Evolutionary conservation across 2,888 invertebrate species (phyloP).

Genomic region (Ceratothoa steindachneri): DNA sequence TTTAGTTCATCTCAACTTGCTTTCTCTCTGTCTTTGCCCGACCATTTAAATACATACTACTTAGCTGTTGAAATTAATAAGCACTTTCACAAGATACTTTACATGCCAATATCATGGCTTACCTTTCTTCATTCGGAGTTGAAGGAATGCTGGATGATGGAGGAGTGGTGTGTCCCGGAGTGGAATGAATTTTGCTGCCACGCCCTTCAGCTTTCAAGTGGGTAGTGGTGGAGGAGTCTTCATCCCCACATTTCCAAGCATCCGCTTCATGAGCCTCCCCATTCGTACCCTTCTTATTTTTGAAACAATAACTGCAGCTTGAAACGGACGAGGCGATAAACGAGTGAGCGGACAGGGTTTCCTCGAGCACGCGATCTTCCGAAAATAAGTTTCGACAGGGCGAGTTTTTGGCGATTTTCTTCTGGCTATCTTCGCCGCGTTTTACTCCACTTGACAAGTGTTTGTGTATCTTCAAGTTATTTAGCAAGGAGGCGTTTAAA

Average conservation of each 20-base stretch:
- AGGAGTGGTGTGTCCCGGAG: slow-evolving; percentile 37
- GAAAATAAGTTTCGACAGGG: background rate
- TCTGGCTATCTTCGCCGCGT: background rate
- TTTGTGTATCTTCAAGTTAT: background rate
- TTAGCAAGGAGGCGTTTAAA: background rate
- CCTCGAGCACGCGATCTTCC: background rate
- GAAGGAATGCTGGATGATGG: slow-evolving; percentile 41
- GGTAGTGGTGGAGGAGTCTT: slow-evolving; percentile 6
- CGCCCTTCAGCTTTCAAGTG: slow-evolving; percentile 18
- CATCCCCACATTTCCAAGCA: slow-evolving; percentile 28
- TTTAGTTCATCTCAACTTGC: too few relatives aligned
- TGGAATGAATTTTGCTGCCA: slow-evolving; percentile 30
- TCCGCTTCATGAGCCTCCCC: slow-evolving; percentile 25
- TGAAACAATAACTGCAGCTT: slow-evolving; percentile 32
- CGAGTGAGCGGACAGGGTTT: background rate
- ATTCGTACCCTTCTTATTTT: slow-evolving; percentile 33
- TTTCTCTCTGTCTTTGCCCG: too few relatives aligned
- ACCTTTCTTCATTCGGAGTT: slow-evolving; percentile 41
- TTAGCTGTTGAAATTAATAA: too few relatives aligned
- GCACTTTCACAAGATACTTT: too few relatives aligned
- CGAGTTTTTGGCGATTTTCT: background rate
- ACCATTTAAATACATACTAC: too few relatives aligned
- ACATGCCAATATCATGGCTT: slow-evolving; percentile 1
- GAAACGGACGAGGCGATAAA: background rate
- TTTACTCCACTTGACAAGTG: background rate